phyloP scores from a whole-genome alignment of 2,797 vertebrate genomes.

The Phalloptychus januarius region DNA sequence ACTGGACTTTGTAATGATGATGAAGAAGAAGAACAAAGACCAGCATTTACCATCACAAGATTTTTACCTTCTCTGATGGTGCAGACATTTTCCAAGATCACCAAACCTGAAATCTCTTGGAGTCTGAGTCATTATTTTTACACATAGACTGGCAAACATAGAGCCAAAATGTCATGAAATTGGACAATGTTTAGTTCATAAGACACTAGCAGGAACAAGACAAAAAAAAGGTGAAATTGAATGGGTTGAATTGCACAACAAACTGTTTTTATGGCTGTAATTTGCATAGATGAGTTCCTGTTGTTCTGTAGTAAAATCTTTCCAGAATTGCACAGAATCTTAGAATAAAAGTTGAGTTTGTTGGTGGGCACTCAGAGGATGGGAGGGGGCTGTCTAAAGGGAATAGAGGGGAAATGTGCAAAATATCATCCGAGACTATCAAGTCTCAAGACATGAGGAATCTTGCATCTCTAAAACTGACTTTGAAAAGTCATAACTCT shows the following conservation, averaged over 20 bases:
- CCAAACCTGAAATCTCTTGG: neutral
- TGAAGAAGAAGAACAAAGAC: neutral
- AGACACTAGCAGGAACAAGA: neutral
- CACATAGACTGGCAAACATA: neutral
- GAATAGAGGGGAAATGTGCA: slow-evolving; percentile 60
- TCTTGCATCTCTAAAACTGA: slow-evolving; percentile 17
- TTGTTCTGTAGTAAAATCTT: neutral
- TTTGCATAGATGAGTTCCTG: neutral
- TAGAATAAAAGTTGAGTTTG: slow-evolving; percentile 35
- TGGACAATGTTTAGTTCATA: neutral
- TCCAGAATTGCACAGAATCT: slow-evolving; percentile 12
- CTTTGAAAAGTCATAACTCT: neutral
- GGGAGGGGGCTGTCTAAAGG: slow-evolving; percentile 45
- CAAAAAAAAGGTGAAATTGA: neutral
- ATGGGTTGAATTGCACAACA: neutral
- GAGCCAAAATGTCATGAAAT: neutral
- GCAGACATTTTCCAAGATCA: neutral
- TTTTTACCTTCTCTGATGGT: neutral
- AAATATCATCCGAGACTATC: slow-evolving; percentile 38
- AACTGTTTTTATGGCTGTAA: neutral
- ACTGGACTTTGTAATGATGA: neutral
- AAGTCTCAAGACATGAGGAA: slow-evolving; percentile 13
- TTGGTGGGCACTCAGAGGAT: slow-evolving; percentile 21
- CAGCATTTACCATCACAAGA: neutral
- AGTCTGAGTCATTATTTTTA: neutral